Conservation (phyloP, 1,140 invertebrate genomes). For the Cheumatopsyche charites region DNA sequence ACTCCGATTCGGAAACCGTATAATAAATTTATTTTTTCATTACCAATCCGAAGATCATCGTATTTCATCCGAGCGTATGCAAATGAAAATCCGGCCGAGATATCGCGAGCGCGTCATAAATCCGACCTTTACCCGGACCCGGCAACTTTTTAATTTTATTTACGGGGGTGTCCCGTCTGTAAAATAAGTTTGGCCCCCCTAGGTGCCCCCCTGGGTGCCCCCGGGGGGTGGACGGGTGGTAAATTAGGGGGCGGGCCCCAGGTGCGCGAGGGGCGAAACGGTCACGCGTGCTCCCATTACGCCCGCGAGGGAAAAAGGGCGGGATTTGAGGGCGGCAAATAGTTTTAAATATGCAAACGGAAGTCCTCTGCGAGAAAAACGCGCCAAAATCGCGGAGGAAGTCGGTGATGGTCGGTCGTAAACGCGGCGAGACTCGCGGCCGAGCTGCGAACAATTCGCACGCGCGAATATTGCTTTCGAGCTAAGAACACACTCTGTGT, state of each 20-base stretch:
- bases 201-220: too few species aligned
- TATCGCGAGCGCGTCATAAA: not conserved
- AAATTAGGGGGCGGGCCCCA: constrained; percentile 22
- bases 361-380: not conserved
- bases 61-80: too few species aligned
- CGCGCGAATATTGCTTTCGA: too few species aligned
- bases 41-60: too few species aligned
- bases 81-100: too few species aligned
- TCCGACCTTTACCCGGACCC: constrained; percentile 18
- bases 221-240: not conserved
- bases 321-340: constrained; percentile 32
- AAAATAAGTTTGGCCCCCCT: constrained; percentile 31
- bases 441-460: not conserved
- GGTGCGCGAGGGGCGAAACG: constrained; percentile 33
- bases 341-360: constrained; percentile 35
- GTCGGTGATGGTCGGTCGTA: not conserved
- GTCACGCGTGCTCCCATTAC: constrained; percentile 44
- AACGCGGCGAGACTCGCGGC: not conserved
- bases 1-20: too few species aligned
- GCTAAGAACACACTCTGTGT: too few species aligned
- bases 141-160: constrained; percentile 43
- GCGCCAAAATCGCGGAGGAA: too few species aligned
- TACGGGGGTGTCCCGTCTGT: constrained; percentile 24
- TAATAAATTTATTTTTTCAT: too few species aligned
- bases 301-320: constrained; percentile 1